These are phyloP conservation scores for Diadophis punctatus DNA, from an alignment of 2,113 vertebrate genomes.

Conservation along the genomic window DNA sequence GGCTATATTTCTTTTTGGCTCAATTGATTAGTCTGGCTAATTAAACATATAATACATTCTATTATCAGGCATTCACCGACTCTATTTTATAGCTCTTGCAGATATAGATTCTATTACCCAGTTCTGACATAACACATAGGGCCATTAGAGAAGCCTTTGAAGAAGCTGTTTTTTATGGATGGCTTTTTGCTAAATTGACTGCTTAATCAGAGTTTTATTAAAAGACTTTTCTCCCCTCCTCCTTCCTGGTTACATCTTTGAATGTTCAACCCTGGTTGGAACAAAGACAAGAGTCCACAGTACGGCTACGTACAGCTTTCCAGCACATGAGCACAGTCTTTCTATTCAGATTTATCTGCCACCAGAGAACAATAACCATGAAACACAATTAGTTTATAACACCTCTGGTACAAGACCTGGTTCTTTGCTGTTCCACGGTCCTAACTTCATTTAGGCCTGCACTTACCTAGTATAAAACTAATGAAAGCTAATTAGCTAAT, in stretches of 20 bases:
- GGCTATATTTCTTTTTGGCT: slow-evolving; percentile 19
- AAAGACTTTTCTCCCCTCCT: slow-evolving; percentile 2
- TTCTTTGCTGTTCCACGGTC: neutral
- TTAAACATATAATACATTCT: slow-evolving; percentile 53
- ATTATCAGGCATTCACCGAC: slow-evolving; percentile 41
- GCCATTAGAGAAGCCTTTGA: slow-evolving; percentile 29
- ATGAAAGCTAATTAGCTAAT: slow-evolving; percentile 46
- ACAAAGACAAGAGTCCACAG: neutral
- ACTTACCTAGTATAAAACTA: slow-evolving; percentile 33
- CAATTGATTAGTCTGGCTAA: slow-evolving; percentile 55
- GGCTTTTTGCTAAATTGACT: slow-evolving; percentile 55
- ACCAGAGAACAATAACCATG: slow-evolving; percentile 23
- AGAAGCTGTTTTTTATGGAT: slow-evolving; percentile 33
- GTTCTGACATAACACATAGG: slow-evolving; percentile 55
- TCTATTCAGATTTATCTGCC: slow-evolving; percentile 46
- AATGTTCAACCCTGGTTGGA: fast-evolving
- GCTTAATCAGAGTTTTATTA: slow-evolving; percentile 41
- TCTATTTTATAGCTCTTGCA: slow-evolving; percentile 49
- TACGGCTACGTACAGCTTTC: neutral
- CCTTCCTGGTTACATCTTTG: neutral
- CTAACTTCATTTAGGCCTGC: slow-evolving; percentile 8
- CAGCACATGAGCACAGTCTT: neutral
- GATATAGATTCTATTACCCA: slow-evolving; percentile 58
- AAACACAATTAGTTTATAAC: slow-evolving; percentile 31
- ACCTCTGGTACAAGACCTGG: neutral